Percentiles rank a stretch among this genome's conserved stretches.
Evolutionary conservation across 2,888 invertebrate species (phyloP).

Genomic region (Tenodera sinensis): DNA sequence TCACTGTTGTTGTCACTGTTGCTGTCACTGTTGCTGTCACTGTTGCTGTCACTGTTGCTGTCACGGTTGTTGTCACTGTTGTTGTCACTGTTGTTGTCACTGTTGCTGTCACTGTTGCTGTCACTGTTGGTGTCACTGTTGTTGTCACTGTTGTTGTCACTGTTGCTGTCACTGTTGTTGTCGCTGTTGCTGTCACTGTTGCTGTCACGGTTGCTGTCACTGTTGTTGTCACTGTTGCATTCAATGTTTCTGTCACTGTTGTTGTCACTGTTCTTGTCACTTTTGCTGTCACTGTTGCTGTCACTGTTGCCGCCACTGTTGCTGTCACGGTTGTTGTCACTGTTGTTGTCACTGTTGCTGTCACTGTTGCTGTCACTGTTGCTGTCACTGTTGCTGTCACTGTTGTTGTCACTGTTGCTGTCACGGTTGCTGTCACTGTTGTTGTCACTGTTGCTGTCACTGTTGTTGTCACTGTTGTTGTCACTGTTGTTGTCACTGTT

Average conservation of each 20-base stretch:
- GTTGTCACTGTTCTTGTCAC: no score
- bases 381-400: not conserved
- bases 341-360: no score
- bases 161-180: constrained; percentile 1
- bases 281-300: constrained; percentile 9
- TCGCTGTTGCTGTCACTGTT: not conserved
- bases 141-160: not conserved
- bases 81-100: constrained; percentile 12
- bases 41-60: no score
- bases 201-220: not conserved
- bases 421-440: not conserved
- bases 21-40: not conserved
- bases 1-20: constrained; percentile 1
- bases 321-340: no score
- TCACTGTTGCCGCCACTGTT: constrained; percentile 3
- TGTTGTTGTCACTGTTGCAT: no score
- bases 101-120: not conserved
- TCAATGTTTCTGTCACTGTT: no score
- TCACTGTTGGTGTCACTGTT: no score
- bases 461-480: not conserved
- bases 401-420: constrained; percentile 2
- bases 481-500: constrained; percentile 8
- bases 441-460: not conserved
- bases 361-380: constrained; percentile 7
- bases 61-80: no score